Conservation (phyloP, 2,888 invertebrate genomes). For the Pristionchus japonicus region DNA sequence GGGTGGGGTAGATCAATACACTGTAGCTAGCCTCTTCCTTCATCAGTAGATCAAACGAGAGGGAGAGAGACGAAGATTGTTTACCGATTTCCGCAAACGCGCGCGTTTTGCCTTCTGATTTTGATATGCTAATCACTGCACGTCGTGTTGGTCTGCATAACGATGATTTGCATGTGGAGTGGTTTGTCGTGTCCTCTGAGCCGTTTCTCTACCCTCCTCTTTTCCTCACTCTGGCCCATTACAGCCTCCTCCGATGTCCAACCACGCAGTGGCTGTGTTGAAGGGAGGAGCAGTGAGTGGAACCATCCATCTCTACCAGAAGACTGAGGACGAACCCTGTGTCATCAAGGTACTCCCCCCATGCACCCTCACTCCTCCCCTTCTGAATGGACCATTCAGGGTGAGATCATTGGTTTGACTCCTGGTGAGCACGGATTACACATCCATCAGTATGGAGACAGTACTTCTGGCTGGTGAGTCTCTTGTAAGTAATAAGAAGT, state of each 20-base stretch:
- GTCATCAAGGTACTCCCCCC: conserved; percentile 2
- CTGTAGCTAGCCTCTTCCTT: conserved; percentile 15
- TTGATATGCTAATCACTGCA: neutral
- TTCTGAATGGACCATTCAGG: conserved; percentile 56
- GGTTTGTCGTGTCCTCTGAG: neutral
- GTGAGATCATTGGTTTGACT: conserved; percentile 71
- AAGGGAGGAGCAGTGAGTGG: conserved; percentile 64
- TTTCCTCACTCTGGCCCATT: neutral
- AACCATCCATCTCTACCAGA: conserved; percentile 65
- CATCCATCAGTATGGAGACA: conserved; percentile 74
- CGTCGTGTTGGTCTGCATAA: neutral
- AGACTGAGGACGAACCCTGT: neutral
- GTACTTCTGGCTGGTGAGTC: conserved; percentile 75
- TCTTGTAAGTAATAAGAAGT: too few species aligned
- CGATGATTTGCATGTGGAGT: neutral
- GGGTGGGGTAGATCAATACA: neutral
- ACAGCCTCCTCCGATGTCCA: conserved; percentile 52
- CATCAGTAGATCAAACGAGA: neutral
- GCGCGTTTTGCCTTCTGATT: neutral
- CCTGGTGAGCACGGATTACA: conserved; percentile 75
- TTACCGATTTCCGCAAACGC: neutral
- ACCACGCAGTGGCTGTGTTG: conserved; percentile 69
- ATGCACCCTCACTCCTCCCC: too few species aligned
- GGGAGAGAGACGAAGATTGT: neutral
- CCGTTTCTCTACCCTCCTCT: neutral